Conservation (phyloP, 2,113 vertebrate species). For the Sula dactylatra region DNA sequence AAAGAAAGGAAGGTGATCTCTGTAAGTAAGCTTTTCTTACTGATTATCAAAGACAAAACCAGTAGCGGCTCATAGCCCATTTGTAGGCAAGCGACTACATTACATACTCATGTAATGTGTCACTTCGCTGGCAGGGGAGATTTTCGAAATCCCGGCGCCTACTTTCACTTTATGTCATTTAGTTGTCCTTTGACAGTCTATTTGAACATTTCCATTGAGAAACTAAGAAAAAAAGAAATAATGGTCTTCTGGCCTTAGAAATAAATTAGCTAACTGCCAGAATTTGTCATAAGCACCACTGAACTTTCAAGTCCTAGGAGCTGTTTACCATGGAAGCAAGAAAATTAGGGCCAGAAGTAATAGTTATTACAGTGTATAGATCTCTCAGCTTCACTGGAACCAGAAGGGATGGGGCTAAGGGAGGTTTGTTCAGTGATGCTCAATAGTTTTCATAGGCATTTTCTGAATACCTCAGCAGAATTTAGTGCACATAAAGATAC, state of each 20-base stretch:
- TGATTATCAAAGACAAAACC: neutral
- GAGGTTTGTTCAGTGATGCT: neutral
- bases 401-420: neutral
- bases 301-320: neutral
- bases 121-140: neutral
- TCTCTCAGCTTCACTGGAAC: neutral
- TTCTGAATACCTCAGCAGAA: neutral
- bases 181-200: neutral
- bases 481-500: neutral
- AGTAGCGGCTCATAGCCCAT: neutral
- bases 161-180: neutral
- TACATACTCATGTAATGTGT: neutral
- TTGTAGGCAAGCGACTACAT: neutral
- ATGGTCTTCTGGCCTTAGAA: neutral
- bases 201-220: neutral
- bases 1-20: neutral
- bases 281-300: neutral
- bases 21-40: neutral
- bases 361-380: neutral
- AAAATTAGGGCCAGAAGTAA: neutral
- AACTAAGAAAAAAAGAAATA: neutral
- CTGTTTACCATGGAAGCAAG: neutral
- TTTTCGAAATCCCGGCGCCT: neutral
- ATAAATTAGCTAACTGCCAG: neutral
- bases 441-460: neutral